Base-by-base conservation (phyloP, 30 jellyfish, hydroid and myxozoan genomes). In the Morbakka virulenta region DNA sequence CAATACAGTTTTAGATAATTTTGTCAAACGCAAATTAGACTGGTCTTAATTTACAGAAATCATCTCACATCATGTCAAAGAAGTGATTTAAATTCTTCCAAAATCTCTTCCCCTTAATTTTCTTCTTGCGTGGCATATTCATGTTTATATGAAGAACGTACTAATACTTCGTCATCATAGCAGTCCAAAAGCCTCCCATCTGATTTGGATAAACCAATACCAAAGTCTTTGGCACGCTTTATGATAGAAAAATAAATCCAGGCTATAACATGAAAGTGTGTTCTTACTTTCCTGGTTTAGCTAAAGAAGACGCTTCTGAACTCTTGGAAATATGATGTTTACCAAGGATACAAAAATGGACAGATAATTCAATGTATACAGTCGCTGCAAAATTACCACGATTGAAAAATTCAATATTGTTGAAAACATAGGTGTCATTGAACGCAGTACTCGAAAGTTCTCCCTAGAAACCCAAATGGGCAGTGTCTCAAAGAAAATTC, bases 361-460 rank as follows among this genome's bases (percentile, higher is more conserved):
- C 3, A 76, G 48, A 49, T 26, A 76, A 17, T 76, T 22, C 14
- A 76, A 32, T 50, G 57, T 76, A 78, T 76, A 68, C n/a, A 76
- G 57, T 50, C 30, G 33, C 34, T 76, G 67, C 50, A 53, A 22
- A 4, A 30, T 76, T 76, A 77, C 87, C 62, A 52, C 33, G 21
- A 57, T 23, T 68, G 81, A 52, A 62, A 76, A 52, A n/a, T n/a
- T 76, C 50, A 76, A 68, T 21, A 76, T 52, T 28, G 80, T 76
- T 11, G 77, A 64, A 22, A 64, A 64, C 4, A 64, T 64, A 4
- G 77, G 30, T 64, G 67, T 64, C 77, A 64, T 64, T 64, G 77
- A 4, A 4, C 77, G 67, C 30, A 64, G 64, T 12, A 64, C 14
- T 12, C 77, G 77, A 30, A 64, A 4, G 65, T 17, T 12, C 22